Percentiles rank a stretch among this genome's conserved stretches.
phyloP scores from a whole-genome alignment of 2,113 vertebrate species.

The Psilopsiagon aurifrons region DNA sequence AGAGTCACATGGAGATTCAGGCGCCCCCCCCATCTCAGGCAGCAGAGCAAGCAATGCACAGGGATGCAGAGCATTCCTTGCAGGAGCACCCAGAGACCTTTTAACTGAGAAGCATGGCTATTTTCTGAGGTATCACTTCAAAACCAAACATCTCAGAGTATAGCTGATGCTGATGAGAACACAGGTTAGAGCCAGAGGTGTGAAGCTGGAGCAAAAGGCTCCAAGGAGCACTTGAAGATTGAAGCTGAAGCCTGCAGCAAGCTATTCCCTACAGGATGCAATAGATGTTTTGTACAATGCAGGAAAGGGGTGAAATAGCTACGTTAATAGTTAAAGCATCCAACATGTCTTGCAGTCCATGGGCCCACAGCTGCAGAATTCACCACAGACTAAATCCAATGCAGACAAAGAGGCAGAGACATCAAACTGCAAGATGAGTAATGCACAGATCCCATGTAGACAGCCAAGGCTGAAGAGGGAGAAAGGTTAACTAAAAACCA shows the following conservation, averaged over 20 bases:
- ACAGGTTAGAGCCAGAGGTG: rapidly evolving
- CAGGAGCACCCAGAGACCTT: background rate
- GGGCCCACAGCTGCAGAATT: background rate
- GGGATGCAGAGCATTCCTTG: background rate
- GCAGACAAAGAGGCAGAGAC: background rate
- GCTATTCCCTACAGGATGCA: background rate
- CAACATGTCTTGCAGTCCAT: rapidly evolving
- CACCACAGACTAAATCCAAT: background rate
- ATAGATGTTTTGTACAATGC: background rate
- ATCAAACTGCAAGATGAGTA: background rate
- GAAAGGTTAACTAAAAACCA: background rate
- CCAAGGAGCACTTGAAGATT: background rate
- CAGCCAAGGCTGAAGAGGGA: background rate
- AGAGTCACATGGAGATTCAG: background rate
- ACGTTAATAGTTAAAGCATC: background rate
- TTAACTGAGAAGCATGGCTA: background rate
- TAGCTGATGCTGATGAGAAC: rapidly evolving
- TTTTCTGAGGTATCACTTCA: background rate
- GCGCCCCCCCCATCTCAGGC: background rate
- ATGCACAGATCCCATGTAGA: background rate
- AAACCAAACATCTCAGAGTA: background rate
- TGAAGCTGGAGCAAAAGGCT: background rate
- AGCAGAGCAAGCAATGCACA: background rate
- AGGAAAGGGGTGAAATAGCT: background rate
- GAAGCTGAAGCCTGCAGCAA: background rate